Base-by-base conservation (phyloP, 1,140 invertebrate species). In the Dufourea novaeangliae region DNA sequence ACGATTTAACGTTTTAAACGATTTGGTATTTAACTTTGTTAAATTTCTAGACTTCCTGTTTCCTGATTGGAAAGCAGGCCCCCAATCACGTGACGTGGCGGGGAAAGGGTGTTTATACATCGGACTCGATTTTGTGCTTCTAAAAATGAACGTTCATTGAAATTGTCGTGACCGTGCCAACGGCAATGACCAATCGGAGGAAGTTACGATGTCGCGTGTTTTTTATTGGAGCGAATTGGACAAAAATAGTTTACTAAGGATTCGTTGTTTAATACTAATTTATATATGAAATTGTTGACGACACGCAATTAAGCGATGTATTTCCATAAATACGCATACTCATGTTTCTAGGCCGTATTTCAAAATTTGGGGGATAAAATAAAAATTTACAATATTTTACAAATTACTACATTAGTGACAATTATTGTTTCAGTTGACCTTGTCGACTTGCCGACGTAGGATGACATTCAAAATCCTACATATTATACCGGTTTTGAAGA, bases 51-150 rank as follows among this genome's bases (percentile, higher is more conserved):
- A 41, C 25, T 62, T 77, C 44, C 74, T 70, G 56, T 41, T 39
- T 71, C 25, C 34, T 70, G 22, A 77, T 77, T 71, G 74, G 74
- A 52, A 62, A 41, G 8, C 50, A 32, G 17, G 32, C 44, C 5
- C 0, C 62, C 64, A 70, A 62, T 77, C 68, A 54, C 41, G 37
- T 50, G n/a, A 62, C 20, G 27, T 14, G 5, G 4, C 14, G 7
- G 37, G 34, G 25, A 2, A 66, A 12, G 8, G 4, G 17, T 29
- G 17, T 25, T n/a, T 34, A 25, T 20, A 8, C 7, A 17, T 25
- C 8, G 14, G 0, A 22, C 6, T 64, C 1, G 12, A 37, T 17
- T 12, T 1, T 12, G 37, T 37, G 17, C n/a, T 22, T 0, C 1
- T n/a, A 22, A 39, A n/a, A 3, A 8, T 0, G 1, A 32, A 17